These are phyloP conservation scores for Linnaemya tessellans DNA, from an alignment of 2,888 invertebrate genomes.

Conservation along the genomic window DNA sequence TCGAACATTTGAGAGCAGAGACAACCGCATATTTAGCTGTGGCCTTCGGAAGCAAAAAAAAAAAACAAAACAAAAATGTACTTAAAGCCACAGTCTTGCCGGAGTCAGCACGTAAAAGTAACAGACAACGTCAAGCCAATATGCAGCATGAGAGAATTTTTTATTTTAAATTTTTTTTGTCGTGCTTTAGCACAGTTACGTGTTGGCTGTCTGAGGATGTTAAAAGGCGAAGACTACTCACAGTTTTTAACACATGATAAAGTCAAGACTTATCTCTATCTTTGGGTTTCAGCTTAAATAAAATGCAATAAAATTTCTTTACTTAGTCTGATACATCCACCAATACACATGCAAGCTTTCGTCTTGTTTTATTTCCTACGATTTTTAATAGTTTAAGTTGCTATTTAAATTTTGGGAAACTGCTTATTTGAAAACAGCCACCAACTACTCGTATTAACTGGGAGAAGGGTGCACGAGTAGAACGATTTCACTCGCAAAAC, in stretches of 20 bases:
- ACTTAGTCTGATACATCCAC: not conserved
- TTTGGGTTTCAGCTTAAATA: constrained; percentile 66
- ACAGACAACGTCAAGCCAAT: constrained; percentile 69
- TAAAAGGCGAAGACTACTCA: constrained; percentile 59
- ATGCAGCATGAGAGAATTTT: constrained; percentile 36
- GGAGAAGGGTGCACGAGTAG: not conserved
- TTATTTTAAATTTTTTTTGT: constrained; percentile 7
- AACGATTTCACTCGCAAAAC: not conserved
- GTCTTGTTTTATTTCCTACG: constrained; percentile 6
- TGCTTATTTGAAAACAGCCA: constrained; percentile 38
- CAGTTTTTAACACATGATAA: constrained; percentile 69
- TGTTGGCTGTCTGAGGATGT: constrained; percentile 69
- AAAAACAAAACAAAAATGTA: constrained; percentile 14
- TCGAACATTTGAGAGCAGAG: constrained; percentile 35
- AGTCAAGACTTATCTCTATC: constrained; percentile 72
- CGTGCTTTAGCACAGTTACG: constrained; percentile 61
- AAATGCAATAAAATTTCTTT: constrained; percentile 57
- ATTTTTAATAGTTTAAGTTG: constrained; percentile 50
- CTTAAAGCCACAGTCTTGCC: constrained; percentile 63
- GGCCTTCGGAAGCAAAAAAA: constrained; percentile 19
- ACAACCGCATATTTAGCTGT: constrained; percentile 50
- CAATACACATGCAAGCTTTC: not conserved
- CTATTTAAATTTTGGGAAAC: constrained; percentile 61
- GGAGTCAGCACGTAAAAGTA: constrained; percentile 69
- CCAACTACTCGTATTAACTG: constrained; percentile 35